These are phyloP conservation scores for Chalcis sispes DNA, from an alignment of 2,888 invertebrate species.

Conservation along the genomic window DNA sequence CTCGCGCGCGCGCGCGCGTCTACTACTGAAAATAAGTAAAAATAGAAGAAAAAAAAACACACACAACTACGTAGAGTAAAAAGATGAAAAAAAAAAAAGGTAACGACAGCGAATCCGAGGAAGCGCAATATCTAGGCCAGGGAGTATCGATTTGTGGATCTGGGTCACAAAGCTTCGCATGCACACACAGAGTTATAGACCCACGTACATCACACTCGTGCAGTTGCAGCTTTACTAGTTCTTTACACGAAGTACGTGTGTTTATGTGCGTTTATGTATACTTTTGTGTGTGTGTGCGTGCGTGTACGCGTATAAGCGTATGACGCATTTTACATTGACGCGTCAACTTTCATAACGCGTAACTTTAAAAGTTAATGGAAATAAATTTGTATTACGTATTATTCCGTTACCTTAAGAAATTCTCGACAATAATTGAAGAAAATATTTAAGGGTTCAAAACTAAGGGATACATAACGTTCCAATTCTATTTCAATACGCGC, in stretches of 20 bases:
- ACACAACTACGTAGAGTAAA: neutral
- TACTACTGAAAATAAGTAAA: neutral
- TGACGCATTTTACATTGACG: conserved; percentile 35
- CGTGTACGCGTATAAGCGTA: too few relatives aligned
- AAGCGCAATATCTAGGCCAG: conserved; percentile 69
- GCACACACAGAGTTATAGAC: conserved; percentile 54
- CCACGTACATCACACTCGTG: neutral
- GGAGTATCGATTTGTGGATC: conserved; percentile 72
- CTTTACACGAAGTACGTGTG: neutral
- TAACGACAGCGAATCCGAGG: conserved; percentile 24
- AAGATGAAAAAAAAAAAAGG: neutral
- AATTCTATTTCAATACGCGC: too few relatives aligned
- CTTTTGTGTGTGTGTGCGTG: too few relatives aligned
- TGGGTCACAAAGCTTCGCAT: conserved; percentile 70
- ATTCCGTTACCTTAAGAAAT: too few relatives aligned
- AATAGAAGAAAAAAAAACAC: neutral
- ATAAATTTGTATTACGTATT: too few relatives aligned
- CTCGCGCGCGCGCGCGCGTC: too few relatives aligned
- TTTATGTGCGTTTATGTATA: neutral
- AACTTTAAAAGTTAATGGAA: too few relatives aligned
- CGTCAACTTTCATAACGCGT: too few relatives aligned
- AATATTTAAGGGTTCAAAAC: too few relatives aligned
- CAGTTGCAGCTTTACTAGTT: neutral
- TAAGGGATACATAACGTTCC: too few relatives aligned
- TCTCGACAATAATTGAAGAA: too few relatives aligned